These are phyloP conservation scores for Gymnoscelis rufifasciata DNA, from an alignment of 2,888 invertebrate genomes.

Conservation along the genomic window DNA sequence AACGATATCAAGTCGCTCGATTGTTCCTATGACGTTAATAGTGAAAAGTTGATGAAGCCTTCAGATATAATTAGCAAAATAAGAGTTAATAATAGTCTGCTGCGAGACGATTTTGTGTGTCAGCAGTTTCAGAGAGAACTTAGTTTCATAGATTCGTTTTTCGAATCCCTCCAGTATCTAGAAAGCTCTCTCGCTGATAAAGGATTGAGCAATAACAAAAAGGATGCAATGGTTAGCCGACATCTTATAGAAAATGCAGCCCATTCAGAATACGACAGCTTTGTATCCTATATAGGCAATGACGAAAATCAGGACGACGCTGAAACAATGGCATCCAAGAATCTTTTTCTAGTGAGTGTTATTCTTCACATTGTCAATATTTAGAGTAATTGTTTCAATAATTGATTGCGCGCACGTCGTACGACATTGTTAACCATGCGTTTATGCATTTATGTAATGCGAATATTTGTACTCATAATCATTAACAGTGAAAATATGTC, in stretches of 20 bases:
- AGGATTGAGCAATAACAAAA: conserved; percentile 44
- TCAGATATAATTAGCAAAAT: conserved; percentile 70
- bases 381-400: conserved; percentile 31
- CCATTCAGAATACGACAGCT: conserved; percentile 51
- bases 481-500: neutral
- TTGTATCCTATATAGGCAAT: conserved; percentile 60
- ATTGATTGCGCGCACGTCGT: conserved; percentile 28
- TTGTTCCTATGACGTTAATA: conserved; percentile 49
- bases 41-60: conserved; percentile 63
- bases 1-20: conserved; percentile 48
- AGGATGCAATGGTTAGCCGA: conserved; percentile 46
- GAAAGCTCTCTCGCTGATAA: conserved; percentile 58
- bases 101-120: conserved; percentile 57
- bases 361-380: conserved; percentile 62
- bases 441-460: conserved; percentile 17
- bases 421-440: conserved; percentile 12
- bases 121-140: conserved; percentile 71
- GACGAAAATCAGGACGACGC: conserved; percentile 51
- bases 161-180: conserved; percentile 69
- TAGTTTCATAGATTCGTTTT: conserved; percentile 72
- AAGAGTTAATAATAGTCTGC: conserved; percentile 51
- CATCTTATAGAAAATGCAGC: conserved; percentile 41
- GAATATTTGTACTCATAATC: conserved; percentile 7
- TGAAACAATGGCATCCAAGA: conserved; percentile 73
- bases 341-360: conserved; percentile 75